A percentile compares a stretch with the other conserved stretches of the same genome.
phyloP scores from a whole-genome alignment of 2,888 invertebrate species.

The Craniophora ligustri region DNA sequence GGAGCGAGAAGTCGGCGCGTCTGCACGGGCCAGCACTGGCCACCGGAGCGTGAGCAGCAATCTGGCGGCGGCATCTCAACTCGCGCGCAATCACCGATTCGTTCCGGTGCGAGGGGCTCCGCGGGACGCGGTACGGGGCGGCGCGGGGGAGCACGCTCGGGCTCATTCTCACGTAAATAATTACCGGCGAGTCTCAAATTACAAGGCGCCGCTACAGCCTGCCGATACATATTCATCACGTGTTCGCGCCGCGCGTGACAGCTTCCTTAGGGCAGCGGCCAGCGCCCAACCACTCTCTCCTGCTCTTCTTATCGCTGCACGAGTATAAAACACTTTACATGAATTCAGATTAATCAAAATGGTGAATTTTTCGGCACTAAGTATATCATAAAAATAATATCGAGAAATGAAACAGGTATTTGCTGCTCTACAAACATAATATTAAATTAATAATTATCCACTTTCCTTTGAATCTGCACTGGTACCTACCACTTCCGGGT shows the following conservation, averaged over 20 bases:
- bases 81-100: slow-evolving; percentile 85
- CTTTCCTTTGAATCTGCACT: not conserved
- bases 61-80: slow-evolving; percentile 81
- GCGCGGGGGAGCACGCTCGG: slow-evolving; percentile 59
- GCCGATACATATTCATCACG: slow-evolving; percentile 87
- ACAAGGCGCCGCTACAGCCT: slow-evolving; percentile 85
- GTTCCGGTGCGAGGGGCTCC: slow-evolving; percentile 70
- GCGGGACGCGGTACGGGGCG: slow-evolving; percentile 52
- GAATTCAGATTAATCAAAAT: slow-evolving; percentile 14
- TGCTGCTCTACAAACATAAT: too few relatives aligned
- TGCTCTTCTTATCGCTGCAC: slow-evolving; percentile 17
- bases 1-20: slow-evolving; percentile 52
- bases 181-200: slow-evolving; percentile 87
- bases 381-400: too few relatives aligned
- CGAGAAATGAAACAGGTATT: too few relatives aligned
- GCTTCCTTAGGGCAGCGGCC: slow-evolving; percentile 79
- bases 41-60: slow-evolving; percentile 76
- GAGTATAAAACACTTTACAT: slow-evolving; percentile 5
- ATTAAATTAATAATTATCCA: too few relatives aligned
- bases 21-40: slow-evolving; percentile 49
- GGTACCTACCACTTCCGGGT: slow-evolving; percentile 12
- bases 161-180: slow-evolving; percentile 88
- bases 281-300: slow-evolving; percentile 23
- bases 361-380: too few relatives aligned
- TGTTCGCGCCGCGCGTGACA: slow-evolving; percentile 86